These are phyloP conservation scores for Bradypodion pumilum DNA, from an alignment of 2,797 vertebrate species.

Conservation along the genomic window DNA sequence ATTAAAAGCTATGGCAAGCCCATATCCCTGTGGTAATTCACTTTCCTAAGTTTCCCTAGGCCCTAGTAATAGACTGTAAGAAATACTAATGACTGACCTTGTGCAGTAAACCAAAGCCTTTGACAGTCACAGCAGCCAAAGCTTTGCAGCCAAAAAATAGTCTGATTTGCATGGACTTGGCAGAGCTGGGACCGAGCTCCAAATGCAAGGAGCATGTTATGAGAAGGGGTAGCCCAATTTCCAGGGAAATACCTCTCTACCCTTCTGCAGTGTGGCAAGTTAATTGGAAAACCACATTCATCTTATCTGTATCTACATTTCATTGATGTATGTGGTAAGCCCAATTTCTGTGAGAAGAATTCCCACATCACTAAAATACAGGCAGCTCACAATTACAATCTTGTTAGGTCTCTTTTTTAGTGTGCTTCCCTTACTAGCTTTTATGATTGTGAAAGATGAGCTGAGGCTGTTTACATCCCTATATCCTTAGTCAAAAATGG, in stretches of 20 bases:
- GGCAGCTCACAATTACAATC: not conserved
- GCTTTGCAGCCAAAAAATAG: slow-evolving; percentile 48
- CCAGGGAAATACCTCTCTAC: not conserved
- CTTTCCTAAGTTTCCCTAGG: slow-evolving; percentile 64
- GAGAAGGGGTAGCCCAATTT: fast-evolving
- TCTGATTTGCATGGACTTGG: slow-evolving; percentile 36
- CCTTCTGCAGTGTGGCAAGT: not conserved
- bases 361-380: slow-evolving; percentile 1
- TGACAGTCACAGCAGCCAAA: slow-evolving; percentile 60
- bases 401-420: slow-evolving; percentile 3
- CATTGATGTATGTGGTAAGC: not conserved
- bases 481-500: not conserved
- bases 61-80: slow-evolving; percentile 61
- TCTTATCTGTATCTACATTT: not conserved
- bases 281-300: slow-evolving; percentile 12
- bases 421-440: not conserved
- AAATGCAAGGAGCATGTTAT: slow-evolving; percentile 27
- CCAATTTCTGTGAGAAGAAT: fast-evolving
- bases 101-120: slow-evolving; percentile 69
- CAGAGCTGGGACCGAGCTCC: slow-evolving; percentile 17
- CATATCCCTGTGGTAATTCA: slow-evolving; percentile 60
- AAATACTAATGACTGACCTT: slow-evolving; percentile 65
- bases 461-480: not conserved
- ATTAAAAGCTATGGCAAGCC: slow-evolving; percentile 69
- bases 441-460: not conserved